Base-by-base conservation (phyloP, 35 echinoderm and acorn worm species). In the Ophiothrix spiculata region DNA sequence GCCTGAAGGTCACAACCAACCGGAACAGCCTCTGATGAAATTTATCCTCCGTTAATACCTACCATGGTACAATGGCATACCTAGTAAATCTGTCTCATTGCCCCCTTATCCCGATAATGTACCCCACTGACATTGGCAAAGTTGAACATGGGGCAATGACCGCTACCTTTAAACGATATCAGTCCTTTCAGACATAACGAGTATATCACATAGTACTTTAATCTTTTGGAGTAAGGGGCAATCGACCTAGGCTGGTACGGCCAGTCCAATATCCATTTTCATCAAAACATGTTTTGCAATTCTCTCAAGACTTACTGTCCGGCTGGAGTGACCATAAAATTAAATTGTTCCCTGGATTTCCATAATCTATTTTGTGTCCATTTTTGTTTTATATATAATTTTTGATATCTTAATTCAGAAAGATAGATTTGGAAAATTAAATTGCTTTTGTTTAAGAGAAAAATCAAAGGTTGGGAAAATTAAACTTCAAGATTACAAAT, bases 211-310 rank as follows among this genome's bases (percentile, higher is more conserved):
- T 69, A 69, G 60, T 69, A 25, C 60, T 69, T 69, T 69, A 69
- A 69, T 69, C 60, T 69, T 69, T 69, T 69, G 23, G 60, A 69
- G 60, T n/a, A 69, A 69, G 60, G 60, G 60, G 60, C 60, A n/a
- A 69, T 69, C 60, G 60, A 69, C 60, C 60, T 69, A 15, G 10
- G 29, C 17, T 25, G 23, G 2, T 6, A 25, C 10, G 8, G 3
- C 60, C 17, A 25, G 60, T 69, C 8, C 60, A 25, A 69, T n/a
- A n/a, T n/a, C 60, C 29, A 15, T n/a, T n/a, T 15, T 15, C 60
- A 69, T 69, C 60, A 69, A 69, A 69, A 69, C 60, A 69, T 69
- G 60, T 69, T 69, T 69, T 69, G 3, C 10, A 69, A 69, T 69
- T 69, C 60, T 69, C 60, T 6, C 23, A 15, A 15, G 60, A n/a